These are phyloP conservation scores for Sarcophaga variegata DNA, from an alignment of 2,888 invertebrate genomes.

Conservation along the genomic window DNA sequence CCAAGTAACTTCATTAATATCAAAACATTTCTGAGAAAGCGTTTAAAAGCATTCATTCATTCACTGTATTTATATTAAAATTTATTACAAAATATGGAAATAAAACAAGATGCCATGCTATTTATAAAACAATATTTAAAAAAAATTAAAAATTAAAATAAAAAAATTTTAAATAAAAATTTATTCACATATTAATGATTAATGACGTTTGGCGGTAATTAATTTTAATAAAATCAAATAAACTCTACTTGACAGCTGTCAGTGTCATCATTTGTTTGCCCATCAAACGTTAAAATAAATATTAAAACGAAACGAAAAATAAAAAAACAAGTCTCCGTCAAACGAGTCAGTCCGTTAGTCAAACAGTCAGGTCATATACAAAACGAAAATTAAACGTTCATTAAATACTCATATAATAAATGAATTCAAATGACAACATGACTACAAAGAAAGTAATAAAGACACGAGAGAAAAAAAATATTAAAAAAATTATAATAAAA, in stretches of 20 bases:
- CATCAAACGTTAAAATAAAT: constrained; percentile 60
- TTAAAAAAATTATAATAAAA: too few species aligned
- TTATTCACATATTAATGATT: constrained; percentile 75
- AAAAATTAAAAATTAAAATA: not conserved
- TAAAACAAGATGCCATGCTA: constrained; percentile 2
- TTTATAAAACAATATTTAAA: constrained; percentile 10
- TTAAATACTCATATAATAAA: constrained; percentile 26
- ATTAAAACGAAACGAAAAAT: too few species aligned
- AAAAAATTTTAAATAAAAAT: constrained; percentile 25
- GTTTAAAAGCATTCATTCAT: too few species aligned
- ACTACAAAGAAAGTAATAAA: constrained; percentile 41
- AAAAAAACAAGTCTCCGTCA: too few species aligned
- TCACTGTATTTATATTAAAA: too few species aligned
- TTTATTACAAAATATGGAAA: not conserved
- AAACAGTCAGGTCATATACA: constrained; percentile 20
- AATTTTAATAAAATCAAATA: constrained; percentile 81
- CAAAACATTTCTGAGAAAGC: too few species aligned
- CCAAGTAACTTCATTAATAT: too few species aligned
- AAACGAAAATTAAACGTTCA: constrained; percentile 50
- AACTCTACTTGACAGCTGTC: constrained; percentile 76
- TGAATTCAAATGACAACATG: constrained; percentile 23
- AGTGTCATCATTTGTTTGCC: constrained; percentile 72
- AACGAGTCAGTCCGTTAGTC: not conserved
- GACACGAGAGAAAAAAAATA: not conserved
- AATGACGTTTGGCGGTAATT: constrained; percentile 77